Evolutionary conservation across 2,113 vertebrate genomes (phyloP).

Genomic region (Genyomyrus donnyi): DNA sequence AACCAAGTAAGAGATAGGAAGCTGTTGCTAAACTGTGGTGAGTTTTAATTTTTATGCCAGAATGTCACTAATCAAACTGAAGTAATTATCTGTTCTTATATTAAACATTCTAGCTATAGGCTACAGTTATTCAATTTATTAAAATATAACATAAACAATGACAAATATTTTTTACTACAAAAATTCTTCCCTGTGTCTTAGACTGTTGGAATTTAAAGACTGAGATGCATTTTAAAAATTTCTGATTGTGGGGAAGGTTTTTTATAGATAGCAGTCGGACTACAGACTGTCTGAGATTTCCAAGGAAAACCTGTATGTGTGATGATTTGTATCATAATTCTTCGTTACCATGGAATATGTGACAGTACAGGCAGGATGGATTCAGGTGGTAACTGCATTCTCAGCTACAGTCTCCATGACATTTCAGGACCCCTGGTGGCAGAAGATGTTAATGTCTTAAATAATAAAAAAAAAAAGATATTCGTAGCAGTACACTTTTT

Average conservation of each 20-base stretch:
- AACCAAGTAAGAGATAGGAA: neutral
- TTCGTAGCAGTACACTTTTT: neutral
- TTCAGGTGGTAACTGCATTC: neutral
- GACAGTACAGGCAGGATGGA: neutral
- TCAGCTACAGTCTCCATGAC: neutral
- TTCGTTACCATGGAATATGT: neutral
- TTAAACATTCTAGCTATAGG: neutral
- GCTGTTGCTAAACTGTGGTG: neutral
- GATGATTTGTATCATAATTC: conserved; percentile 5
- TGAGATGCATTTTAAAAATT: neutral
- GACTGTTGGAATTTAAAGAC: neutral
- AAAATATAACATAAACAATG: neutral
- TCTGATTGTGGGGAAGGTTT: neutral
- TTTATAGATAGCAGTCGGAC: neutral
- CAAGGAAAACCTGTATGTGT: neutral
- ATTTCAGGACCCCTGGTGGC: conserved; percentile 6
- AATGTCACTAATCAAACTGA: neutral
- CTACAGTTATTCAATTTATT: neutral
- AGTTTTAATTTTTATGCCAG: neutral
- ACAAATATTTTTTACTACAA: neutral
- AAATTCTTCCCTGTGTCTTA: neutral
- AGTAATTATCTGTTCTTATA: neutral
- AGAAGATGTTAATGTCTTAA: neutral
- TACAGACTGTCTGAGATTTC: conserved; percentile 1
- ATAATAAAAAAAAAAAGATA: neutral